Percentiles rank a stretch among this genome's conserved stretches.
phyloP scores from a whole-genome alignment of 2,113 vertebrate genomes.

The Lepus timidus region DNA sequence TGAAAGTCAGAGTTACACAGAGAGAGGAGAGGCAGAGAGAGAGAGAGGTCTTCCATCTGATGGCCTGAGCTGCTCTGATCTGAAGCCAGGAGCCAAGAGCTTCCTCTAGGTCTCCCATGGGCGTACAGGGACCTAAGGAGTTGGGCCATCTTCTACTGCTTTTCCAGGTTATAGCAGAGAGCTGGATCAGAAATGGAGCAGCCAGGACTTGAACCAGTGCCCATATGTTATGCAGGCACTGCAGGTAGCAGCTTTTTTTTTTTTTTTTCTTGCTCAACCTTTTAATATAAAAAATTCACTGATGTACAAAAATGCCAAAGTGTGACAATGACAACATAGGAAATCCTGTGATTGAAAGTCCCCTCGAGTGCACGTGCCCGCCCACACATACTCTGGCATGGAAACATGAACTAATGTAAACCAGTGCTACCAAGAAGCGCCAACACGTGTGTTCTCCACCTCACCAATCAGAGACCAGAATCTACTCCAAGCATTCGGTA shows the following conservation, averaged over 20 bases:
- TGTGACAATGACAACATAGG: conserved; percentile 87
- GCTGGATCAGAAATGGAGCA: too few species aligned
- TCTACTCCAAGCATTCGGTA: conserved; percentile 71
- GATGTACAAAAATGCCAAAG: conserved; percentile 89
- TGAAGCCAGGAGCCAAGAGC: too few species aligned
- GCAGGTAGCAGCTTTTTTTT: too few species aligned
- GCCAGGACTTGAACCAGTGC: too few species aligned
- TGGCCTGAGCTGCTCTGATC: too few species aligned
- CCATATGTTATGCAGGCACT: too few species aligned
- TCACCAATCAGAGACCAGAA: conserved; percentile 59
- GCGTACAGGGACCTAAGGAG: too few species aligned
- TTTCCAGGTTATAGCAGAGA: too few species aligned
- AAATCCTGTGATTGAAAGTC: conserved; percentile 85
- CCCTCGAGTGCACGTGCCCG: conserved; percentile 7
- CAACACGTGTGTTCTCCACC: conserved; percentile 72
- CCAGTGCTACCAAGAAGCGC: conserved; percentile 77
- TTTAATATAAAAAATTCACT: conserved; percentile 91
- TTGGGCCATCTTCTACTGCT: too few species aligned
- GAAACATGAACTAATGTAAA: conserved; percentile 84
- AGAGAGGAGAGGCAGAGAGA: too few species aligned
- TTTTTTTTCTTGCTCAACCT: conserved; percentile 75
- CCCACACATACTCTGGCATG: conserved; percentile 76
- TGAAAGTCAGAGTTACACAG: not conserved
- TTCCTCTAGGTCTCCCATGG: too few species aligned
- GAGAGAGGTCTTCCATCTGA: too few species aligned